Evolutionary conservation across 2,888 invertebrate genomes (phyloP).

Genomic region (Ophraella communa): DNA sequence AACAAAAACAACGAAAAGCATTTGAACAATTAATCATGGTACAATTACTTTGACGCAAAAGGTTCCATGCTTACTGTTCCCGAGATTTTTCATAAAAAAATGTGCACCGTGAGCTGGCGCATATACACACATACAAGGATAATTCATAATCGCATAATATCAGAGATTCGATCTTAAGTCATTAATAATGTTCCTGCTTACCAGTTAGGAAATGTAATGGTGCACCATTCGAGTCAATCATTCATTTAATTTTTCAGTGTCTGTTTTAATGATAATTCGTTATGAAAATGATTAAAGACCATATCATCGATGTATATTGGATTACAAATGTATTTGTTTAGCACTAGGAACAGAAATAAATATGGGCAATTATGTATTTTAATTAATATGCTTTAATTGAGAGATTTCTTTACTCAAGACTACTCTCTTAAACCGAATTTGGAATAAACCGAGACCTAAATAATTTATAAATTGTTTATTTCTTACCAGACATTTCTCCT

Average conservation of each 20-base stretch:
- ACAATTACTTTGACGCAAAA: constrained; percentile 43
- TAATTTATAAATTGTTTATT: too few relatives aligned
- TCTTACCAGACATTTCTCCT: too few relatives aligned
- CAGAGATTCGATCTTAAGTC: constrained; percentile 51
- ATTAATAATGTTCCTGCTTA: constrained; percentile 49
- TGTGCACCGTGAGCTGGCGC: constrained; percentile 34
- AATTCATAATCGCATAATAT: constrained; percentile 51
- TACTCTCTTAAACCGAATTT: too few relatives aligned
- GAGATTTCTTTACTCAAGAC: too few relatives aligned
- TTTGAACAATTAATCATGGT: constrained; percentile 40
- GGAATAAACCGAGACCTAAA: too few relatives aligned
- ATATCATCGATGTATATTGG: constrained; percentile 23
- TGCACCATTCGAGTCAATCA: constrained; percentile 36
- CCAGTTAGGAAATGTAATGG: constrained; percentile 36
- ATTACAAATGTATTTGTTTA: constrained; percentile 16
- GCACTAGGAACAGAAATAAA: neutral
- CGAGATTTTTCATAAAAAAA: constrained; percentile 36
- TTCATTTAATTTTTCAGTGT: constrained; percentile 33
- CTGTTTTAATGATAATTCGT: constrained; percentile 28
- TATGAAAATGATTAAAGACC: constrained; percentile 30
- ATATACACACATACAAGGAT: constrained; percentile 43
- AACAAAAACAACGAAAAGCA: constrained; percentile 22
- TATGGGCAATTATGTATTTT: neutral
- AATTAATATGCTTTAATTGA: too few relatives aligned
- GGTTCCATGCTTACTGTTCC: constrained; percentile 42